phyloP scores from a whole-genome alignment of 2,888 invertebrate genomes.

The Nymphalis polychloros region DNA sequence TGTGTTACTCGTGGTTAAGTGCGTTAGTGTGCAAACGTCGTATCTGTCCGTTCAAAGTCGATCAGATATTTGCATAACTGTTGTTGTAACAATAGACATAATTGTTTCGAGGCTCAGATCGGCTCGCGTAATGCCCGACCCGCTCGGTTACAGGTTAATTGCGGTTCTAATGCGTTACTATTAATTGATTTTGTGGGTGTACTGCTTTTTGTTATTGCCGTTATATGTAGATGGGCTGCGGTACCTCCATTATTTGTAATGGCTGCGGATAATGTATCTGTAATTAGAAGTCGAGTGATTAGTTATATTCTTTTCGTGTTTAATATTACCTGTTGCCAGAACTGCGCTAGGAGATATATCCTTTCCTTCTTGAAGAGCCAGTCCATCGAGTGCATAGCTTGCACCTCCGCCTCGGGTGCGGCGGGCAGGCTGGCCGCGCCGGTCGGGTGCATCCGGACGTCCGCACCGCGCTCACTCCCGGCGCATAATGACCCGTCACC shows the following conservation, averaged over 20 bases:
- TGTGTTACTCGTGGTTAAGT: neutral
- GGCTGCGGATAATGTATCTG: conserved; percentile 25
- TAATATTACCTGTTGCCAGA: conserved; percentile 94
- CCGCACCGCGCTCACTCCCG: conserved; percentile 63
- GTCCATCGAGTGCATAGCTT: conserved; percentile 97
- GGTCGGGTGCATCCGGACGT: conserved; percentile 88
- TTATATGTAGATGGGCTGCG: conserved; percentile 19
- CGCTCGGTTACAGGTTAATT: conserved; percentile 47
- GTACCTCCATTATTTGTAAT: conserved; percentile 31
- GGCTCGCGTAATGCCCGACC: conserved; percentile 37
- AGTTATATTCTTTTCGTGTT: neutral
- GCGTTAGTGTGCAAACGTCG: conserved; percentile 6
- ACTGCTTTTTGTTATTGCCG: conserved; percentile 35
- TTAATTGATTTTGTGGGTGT: conserved; percentile 68
- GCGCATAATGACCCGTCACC: conserved; percentile 64
- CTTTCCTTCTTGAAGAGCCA: conserved; percentile 98
- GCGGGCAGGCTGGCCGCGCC: conserved; percentile 87
- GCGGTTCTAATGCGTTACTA: conserved; percentile 58
- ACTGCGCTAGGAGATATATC: conserved; percentile 95
- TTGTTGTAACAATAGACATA: conserved; percentile 59
- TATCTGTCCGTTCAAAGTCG: conserved; percentile 41
- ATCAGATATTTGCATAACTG: conserved; percentile 55
- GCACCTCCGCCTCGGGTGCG: conserved; percentile 94
- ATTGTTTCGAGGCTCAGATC: conserved; percentile 46
- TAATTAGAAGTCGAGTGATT: neutral